Conservation (phyloP, 2,113 vertebrate genomes). For the Nesospiza acunhae region DNA sequence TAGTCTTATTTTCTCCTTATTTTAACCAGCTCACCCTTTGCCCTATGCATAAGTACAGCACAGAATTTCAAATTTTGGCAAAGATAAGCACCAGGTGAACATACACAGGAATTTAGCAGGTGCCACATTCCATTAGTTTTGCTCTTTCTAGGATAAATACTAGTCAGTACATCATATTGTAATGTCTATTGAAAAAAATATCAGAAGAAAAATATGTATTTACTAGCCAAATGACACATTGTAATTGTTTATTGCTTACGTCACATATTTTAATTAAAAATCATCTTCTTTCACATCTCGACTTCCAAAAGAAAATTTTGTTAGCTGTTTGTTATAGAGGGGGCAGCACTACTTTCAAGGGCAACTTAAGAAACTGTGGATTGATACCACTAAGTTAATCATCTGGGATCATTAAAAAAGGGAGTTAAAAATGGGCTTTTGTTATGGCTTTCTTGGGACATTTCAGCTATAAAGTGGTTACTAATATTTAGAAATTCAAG, state of each 20-base stretch:
- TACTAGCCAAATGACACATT: conserved; percentile 13
- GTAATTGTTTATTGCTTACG: conserved; percentile 1
- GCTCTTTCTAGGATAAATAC: conserved; percentile 14
- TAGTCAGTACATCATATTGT: neutral
- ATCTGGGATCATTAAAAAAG: neutral
- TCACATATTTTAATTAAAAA: conserved; percentile 1
- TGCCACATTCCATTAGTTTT: neutral
- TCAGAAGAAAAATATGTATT: neutral
- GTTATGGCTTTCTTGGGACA: neutral
- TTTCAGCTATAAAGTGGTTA: neutral
- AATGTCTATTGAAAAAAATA: neutral
- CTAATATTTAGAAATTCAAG: neutral
- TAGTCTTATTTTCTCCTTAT: neutral
- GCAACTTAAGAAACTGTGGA: neutral
- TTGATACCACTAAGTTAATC: neutral
- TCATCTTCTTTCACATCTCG: neutral
- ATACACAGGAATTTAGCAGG: neutral
- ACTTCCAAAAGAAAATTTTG: neutral
- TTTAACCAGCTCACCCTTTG: neutral
- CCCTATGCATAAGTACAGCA: neutral
- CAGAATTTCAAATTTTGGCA: conserved; percentile 15
- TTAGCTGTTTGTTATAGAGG: neutral
- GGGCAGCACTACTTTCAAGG: neutral
- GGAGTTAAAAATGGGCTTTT: neutral
- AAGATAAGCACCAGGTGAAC: conserved; percentile 18